Evolutionary conservation across 2,113 vertebrate species (phyloP), one percentile per base, ranked within the genome.

Genomic region (Fulica atra): DNA sequence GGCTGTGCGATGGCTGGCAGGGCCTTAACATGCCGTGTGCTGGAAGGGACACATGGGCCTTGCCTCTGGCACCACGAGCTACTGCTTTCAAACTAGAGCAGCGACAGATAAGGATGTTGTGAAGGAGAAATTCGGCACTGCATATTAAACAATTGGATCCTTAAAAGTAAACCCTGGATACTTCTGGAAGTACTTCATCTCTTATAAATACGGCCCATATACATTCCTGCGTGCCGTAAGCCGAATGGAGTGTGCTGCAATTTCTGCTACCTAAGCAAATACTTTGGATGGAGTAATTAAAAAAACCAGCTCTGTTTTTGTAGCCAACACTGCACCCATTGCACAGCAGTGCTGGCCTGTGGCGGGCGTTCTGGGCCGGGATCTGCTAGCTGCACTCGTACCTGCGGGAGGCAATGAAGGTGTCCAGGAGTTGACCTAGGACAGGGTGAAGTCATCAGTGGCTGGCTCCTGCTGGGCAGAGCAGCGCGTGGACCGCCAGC

Each of bases 241-340:
- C 48, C 85, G 65, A 86, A 93, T 91, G 14, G 6, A 51, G 40
- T 21, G 38, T 86, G 35, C 71, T 70, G 80, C 83, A 35, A 17
- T 95, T 92, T 94, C 69, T 97, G 86, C 88, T 61, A 13, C 54
- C 80, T 79, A 76, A 87, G 91, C 93, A 94, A 90, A 26, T 94
- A 73, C 42, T 65, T 82, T 72, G 50, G 44, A 36, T 82, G 38
- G 50, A 71, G 63, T 65, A 66, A 77, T 92, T 91, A 91, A 81
- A 91, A 80, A 88, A 11, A 46, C 8, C 53, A 64, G 57, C 31
- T n/a, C 6, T 36, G 70, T 57, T 33, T 82, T 54, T 92, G 6
- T 63, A 73, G 54, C 65, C 51, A 61, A 20, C 68, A 24, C 54
- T 68, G 69, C 56, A 11, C 60, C 29, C 56, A 44, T 92, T 61